Evolutionary conservation across 2,888 invertebrate genomes (phyloP).

Genomic region (Cataglyphis cursor): DNA sequence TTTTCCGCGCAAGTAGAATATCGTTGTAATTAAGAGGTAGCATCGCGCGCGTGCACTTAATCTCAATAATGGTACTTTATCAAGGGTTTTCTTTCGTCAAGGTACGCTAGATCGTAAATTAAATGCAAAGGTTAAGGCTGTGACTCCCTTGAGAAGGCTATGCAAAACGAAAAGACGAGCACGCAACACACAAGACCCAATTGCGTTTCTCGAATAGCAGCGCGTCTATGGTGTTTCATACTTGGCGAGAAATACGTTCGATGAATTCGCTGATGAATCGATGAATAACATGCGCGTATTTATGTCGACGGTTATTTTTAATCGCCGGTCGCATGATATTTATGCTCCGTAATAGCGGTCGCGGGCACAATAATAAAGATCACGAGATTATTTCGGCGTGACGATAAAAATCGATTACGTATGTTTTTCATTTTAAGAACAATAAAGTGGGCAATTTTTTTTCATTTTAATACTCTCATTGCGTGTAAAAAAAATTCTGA

Average conservation of each 20-base stretch:
- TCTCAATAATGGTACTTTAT: constrained; percentile 46
- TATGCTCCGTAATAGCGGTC: constrained; percentile 14
- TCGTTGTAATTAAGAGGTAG: constrained; percentile 44
- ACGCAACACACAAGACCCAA: constrained; percentile 32
- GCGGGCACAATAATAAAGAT: background rate
- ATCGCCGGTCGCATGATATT: constrained; percentile 4
- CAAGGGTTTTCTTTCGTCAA: constrained; percentile 26
- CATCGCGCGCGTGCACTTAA: constrained; percentile 52
- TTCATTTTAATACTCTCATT: background rate
- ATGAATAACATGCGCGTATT: constrained; percentile 18
- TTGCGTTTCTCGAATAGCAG: constrained; percentile 15
- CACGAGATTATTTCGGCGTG: constrained; percentile 19
- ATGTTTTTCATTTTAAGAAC: background rate
- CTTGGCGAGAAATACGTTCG: background rate
- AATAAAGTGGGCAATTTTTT: background rate
- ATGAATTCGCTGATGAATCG: constrained; percentile 36
- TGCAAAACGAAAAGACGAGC: constrained; percentile 51
- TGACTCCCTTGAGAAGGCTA: constrained; percentile 25
- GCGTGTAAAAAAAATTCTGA: background rate
- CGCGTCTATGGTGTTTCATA: background rate
- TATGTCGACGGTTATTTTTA: constrained; percentile 44
- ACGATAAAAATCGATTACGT: background rate
- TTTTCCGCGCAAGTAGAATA: background rate
- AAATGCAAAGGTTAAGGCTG: constrained; percentile 57
- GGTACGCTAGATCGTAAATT: constrained; percentile 50